These are phyloP conservation scores for Tethya wilhelma DNA, from an alignment of 37 sponge, comb jelly and placozoan genomes.

Conservation along the genomic window DNA sequence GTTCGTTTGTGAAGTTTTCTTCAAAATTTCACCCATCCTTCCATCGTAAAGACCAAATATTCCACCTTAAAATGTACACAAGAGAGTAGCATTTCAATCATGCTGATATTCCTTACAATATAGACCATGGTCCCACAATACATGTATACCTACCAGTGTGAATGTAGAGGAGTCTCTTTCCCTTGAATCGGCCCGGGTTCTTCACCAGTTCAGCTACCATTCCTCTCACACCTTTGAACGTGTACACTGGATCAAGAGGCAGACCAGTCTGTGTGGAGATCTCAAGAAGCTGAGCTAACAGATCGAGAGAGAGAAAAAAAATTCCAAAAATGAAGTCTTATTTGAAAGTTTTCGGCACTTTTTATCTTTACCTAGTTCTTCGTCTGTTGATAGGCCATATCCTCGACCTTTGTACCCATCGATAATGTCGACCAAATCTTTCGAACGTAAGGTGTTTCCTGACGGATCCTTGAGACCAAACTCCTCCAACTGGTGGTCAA, in stretches of 20 bases:
- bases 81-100: background rate
- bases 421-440: constrained; percentile 71
- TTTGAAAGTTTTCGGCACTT: background rate
- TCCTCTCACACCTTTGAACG: constrained; percentile 82
- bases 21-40: constrained; percentile 20
- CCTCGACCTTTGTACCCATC: constrained; percentile 87
- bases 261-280: constrained; percentile 69
- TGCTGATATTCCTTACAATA: background rate
- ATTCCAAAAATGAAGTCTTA: background rate
- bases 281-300: constrained; percentile 30
- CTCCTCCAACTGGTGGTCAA: constrained; percentile 52
- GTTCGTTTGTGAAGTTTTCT: constrained; percentile 25
- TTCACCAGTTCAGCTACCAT: constrained; percentile 76
- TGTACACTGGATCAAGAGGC: constrained; percentile 80
- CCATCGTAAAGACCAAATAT: constrained; percentile 73
- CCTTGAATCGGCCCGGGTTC: constrained; percentile 73
- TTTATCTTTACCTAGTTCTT: constrained; percentile 83
- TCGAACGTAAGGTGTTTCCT: constrained; percentile 13
- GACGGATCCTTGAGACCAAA: constrained; percentile 14
- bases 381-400: constrained; percentile 77
- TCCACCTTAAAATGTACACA: constrained; percentile 73
- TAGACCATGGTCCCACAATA: too few species aligned
- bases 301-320: background rate
- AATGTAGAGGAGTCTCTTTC: constrained; percentile 78
- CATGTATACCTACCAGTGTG: constrained; percentile 97